Percentiles rank a stretch among this genome's conserved stretches.
Conservation (phyloP, 2,797 vertebrate genomes). For the Notamacropus eugenii region DNA sequence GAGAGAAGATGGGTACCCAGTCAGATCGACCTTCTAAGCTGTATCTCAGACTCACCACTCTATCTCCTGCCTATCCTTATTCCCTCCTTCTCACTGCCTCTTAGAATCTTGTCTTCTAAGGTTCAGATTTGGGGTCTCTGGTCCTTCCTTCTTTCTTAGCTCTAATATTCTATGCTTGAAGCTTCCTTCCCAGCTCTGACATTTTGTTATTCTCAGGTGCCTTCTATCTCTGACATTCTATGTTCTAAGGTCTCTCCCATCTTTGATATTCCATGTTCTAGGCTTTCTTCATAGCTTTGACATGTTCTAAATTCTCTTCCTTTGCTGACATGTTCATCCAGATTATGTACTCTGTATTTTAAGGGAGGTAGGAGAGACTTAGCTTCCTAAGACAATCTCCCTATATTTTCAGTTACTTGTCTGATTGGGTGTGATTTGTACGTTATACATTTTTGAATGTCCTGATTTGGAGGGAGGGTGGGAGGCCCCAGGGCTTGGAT, state of each 20-base stretch:
- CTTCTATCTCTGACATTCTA: background rate
- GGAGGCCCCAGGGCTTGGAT: background rate
- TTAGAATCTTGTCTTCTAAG: background rate
- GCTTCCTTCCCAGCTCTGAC: background rate
- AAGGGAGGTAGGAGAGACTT: background rate
- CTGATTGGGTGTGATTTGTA: background rate
- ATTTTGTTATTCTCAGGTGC: background rate
- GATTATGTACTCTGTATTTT: background rate
- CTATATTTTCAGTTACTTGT: background rate
- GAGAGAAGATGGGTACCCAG: background rate
- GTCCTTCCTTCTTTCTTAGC: background rate
- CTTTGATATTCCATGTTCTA: background rate
- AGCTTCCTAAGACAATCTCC: background rate
- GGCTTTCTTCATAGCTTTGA: background rate
- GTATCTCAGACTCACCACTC: background rate
- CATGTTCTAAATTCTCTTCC: background rate
- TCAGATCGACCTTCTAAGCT: background rate
- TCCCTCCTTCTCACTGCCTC: background rate
- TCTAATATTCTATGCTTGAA: background rate
- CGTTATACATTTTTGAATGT: background rate
- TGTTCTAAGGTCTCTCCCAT: background rate
- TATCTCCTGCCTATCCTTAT: background rate
- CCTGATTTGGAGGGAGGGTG: background rate
- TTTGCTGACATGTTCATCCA: background rate
- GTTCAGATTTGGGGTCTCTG: background rate